Percentiles rank a stretch among this genome's conserved stretches.
phyloP scores from a whole-genome alignment of 2,113 vertebrate species.

The Atlantisia rogersi region DNA sequence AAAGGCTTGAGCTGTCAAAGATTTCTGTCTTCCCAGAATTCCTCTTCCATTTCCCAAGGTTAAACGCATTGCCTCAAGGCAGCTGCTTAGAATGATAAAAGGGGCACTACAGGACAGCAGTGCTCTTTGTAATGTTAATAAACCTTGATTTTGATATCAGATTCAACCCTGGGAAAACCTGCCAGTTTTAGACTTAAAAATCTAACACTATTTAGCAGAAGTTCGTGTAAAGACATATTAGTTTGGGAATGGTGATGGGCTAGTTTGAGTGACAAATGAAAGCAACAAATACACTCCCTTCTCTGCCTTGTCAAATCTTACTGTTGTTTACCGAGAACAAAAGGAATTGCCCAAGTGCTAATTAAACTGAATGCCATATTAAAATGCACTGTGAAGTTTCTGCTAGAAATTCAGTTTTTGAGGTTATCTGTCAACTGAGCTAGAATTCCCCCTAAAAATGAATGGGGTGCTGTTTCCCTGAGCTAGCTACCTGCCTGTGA shows the following conservation, averaged over 20 bases:
- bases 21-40: conserved; percentile 75
- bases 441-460: neutral
- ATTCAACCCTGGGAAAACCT: conserved; percentile 80
- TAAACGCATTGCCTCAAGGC: conserved; percentile 79
- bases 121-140: conserved; percentile 87
- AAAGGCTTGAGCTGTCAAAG: conserved; percentile 72
- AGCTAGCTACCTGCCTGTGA: neutral
- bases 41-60: conserved; percentile 84
- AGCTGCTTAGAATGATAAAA: conserved; percentile 84
- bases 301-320: conserved; percentile 45
- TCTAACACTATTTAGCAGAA: conserved; percentile 74
- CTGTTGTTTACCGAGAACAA: conserved; percentile 48
- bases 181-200: conserved; percentile 64
- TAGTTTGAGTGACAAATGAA: conserved; percentile 68
- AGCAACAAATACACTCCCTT: conserved; percentile 5
- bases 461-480: neutral
- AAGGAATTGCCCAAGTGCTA: conserved; percentile 61
- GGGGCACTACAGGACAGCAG: conserved; percentile 77
- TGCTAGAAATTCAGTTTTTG: neutral
- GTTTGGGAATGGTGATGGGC: conserved; percentile 65
- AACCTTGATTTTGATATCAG: conserved; percentile 81
- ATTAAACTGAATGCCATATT: conserved; percentile 38
- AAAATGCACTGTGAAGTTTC: neutral
- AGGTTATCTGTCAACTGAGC: neutral
- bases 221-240: conserved; percentile 61